These are phyloP conservation scores for Habropoda laboriosa DNA, from an alignment of 1,140 invertebrate genomes.

Conservation along the genomic window DNA sequence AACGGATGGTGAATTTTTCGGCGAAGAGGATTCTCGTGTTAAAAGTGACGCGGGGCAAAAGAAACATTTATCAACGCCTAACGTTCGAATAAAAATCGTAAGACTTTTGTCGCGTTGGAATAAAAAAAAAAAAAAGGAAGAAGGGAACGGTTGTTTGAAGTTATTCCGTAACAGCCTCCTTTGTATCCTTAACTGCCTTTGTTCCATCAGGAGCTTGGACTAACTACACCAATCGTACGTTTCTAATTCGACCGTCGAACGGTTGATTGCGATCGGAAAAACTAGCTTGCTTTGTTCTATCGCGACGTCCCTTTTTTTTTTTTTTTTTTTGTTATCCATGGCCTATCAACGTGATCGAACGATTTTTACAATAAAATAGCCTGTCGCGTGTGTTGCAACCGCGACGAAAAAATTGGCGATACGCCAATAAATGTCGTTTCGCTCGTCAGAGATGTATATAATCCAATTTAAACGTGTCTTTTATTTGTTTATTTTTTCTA, in stretches of 20 bases:
- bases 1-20: background rate
- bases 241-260: slow-evolving; percentile 22
- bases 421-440: background rate
- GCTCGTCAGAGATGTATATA: background rate
- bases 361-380: slow-evolving; percentile 8
- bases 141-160: too few relatives aligned
- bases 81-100: background rate
- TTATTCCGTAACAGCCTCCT: background rate
- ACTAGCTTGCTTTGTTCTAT: slow-evolving; percentile 17
- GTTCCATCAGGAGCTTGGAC: slow-evolving; percentile 1
- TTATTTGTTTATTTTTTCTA: background rate
- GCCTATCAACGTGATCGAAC: background rate
- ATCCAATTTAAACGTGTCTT: background rate
- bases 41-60: background rate
- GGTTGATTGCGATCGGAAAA: slow-evolving; percentile 35
- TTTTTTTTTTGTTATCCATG: too few relatives aligned
- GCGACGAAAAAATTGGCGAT: background rate
- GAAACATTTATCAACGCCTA: too few relatives aligned
- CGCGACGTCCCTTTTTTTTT: background rate
- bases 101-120: background rate
- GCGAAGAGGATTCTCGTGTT: background rate
- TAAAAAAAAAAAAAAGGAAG: too few relatives aligned
- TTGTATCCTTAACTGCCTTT: slow-evolving; percentile 4
- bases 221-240: slow-evolving; percentile 20
- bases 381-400: background rate